Base-by-base conservation (phyloP, 1,140 invertebrate genomes). In the Diorhabda sublineata region DNA sequence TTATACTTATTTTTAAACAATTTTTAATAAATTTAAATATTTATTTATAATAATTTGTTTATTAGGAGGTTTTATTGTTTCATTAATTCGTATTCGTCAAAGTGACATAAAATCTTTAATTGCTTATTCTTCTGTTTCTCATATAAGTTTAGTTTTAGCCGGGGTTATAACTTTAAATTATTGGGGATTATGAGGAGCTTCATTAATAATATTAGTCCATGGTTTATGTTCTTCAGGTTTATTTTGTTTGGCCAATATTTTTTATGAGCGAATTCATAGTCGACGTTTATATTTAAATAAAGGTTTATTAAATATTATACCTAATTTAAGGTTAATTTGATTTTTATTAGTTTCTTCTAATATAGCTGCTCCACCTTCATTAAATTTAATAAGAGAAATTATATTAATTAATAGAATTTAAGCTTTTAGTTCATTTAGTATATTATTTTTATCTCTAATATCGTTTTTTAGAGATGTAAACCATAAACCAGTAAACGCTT, bases 1-100 rank as follows among this genome's bases (percentile, higher is more conserved):
- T 26, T 26, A 26, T 26, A 26, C 26, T 26, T 26, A 26, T 26
- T 26, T 26, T 26, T 26, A 26, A 26, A 26, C 26, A 26, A 26
- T 26, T 26, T 26, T 26, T 26, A 26, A 74, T 83, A 75, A 79
- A 78, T 69, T 83, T 83, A 78, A 83, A 79, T 76, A 75, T 77
- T 81, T 78, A 83, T 79, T 82, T 77, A 75, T 86, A 79, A 78
- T 77, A 73, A 81, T 87, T 81, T 82, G 82, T 75, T 82, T 88
- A 78, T 45, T 87, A 3, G 86, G 87, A 0, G 83, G 82, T 3
- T 73, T 86, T 65, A 81, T 84, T 79, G 78, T 87, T 72, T 84
- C 84, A 67, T 81, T 89, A 72, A 81, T 87, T 65, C 89, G 87
- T 86, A 81, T 87, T 75, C 82, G 82, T 56, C 85, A 89, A 81